Percentiles rank a stretch among this genome's conserved stretches.
Evolutionary conservation across 2,888 invertebrate species (phyloP).

Genomic region (Pristionchus arcanus): DNA sequence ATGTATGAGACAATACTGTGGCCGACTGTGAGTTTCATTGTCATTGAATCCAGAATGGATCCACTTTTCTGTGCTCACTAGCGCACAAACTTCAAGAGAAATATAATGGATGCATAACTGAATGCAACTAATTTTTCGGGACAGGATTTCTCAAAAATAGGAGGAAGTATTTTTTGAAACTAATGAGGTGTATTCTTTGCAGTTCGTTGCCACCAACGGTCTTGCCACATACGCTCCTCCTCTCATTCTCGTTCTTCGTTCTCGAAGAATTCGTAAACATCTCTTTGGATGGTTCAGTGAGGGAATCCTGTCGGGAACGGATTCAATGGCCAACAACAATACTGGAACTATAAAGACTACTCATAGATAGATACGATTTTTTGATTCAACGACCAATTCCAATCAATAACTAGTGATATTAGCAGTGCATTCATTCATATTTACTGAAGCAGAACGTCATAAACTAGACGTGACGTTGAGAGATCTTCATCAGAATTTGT

Average conservation of each 20-base stretch:
- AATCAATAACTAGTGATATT: no score
- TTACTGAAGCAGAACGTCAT: background rate
- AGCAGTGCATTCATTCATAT: background rate
- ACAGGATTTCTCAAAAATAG: no score
- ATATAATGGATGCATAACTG: no score
- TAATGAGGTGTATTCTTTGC: background rate
- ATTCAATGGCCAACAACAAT: background rate
- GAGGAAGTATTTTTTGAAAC: background rate
- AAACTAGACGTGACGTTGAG: background rate
- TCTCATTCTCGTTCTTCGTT: background rate
- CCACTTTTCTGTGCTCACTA: no score
- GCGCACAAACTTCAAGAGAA: no score
- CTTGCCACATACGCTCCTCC: background rate
- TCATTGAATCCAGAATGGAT: background rate
- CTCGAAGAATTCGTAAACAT: background rate
- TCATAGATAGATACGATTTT: background rate
- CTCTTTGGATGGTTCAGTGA: background rate
- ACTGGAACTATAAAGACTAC: background rate
- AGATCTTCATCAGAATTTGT: background rate
- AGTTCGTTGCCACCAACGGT: slow-evolving; percentile 6
- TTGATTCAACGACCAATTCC: background rate
- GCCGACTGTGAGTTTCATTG: background rate
- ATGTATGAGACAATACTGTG: background rate
- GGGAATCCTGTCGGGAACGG: background rate
- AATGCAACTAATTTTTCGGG: no score